Evolutionary conservation across 2,113 vertebrate species (phyloP).

Genomic region (Euleptes europaea): DNA sequence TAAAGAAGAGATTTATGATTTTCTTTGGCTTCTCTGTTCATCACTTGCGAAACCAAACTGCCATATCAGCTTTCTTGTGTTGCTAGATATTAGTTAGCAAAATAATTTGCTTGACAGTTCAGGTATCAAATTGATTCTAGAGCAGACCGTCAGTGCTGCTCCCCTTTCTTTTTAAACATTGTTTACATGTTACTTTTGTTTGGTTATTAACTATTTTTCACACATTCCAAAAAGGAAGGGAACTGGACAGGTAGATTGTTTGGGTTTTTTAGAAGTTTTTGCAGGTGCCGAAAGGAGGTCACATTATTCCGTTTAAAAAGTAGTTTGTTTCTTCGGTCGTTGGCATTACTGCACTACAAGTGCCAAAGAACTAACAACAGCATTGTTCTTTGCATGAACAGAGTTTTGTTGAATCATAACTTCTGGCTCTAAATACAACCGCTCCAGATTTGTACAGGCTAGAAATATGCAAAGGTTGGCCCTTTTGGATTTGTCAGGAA

Average conservation of each 20-base stretch:
- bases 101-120: slow-evolving; percentile 22
- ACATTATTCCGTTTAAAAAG: no score
- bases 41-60: slow-evolving; percentile 17
- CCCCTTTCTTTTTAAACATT: slow-evolving; percentile 30
- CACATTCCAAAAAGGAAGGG: slow-evolving; percentile 60
- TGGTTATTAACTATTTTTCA: slow-evolving; percentile 67
- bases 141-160: background rate
- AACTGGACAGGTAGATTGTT: no score
- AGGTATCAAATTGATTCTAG: slow-evolving; percentile 17
- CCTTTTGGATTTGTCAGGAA: slow-evolving; percentile 35
- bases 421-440: no score
- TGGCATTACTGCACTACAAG: slow-evolving; percentile 8
- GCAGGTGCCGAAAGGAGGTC: no score
- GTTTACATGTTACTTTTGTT: slow-evolving; percentile 62
- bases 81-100: slow-evolving; percentile 17
- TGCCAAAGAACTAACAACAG: slow-evolving; percentile 22
- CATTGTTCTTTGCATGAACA: background rate
- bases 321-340: slow-evolving; percentile 25
- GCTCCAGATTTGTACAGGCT: slow-evolving; percentile 27
- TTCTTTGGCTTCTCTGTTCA: slow-evolving; percentile 28
- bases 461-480: slow-evolving; percentile 46
- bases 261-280: no score
- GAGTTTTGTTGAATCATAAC: no score
- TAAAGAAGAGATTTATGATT: slow-evolving; percentile 20
- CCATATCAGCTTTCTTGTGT: slow-evolving; percentile 28